Base-by-base conservation (phyloP, 1,140 invertebrate genomes). In the Neodiprion lecontei region DNA sequence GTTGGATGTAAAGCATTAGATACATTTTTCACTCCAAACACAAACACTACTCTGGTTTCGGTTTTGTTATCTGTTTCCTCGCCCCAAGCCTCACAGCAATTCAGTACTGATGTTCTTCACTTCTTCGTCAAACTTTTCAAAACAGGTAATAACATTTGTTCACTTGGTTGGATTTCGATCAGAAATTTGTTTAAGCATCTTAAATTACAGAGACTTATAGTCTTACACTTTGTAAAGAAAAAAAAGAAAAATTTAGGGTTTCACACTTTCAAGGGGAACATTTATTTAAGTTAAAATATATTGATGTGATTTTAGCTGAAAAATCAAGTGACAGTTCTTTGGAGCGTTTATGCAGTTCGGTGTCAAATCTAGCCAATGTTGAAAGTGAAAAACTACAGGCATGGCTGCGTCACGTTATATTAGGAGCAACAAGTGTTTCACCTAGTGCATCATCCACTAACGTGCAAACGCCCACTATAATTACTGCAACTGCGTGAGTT, bases 61-160 rank as follows among this genome's bases (percentile, higher is more conserved):
- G 89, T 97, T 17, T 85, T 97, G 11, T 86, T 97, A 21, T 93
- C 93, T 0, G 92, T 95, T 8, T 92, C 95, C 0, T 90, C 90
- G 66, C 91, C 92, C 0, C 91, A 92, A 75, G 86, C 94, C 40
- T 92, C 92, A 1, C 91, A 92, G 75, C 89, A 91, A 14, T 97
- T 96, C 83, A 92, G 93, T 5, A 93, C 93, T 14, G 91, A 93
- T 79, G 93, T 98, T 48, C 86, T 96, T 21, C 93, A 94, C 79
- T 95, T 96, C 79, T 94, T 96, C 80, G 95, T 94, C 79, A 93
- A 92, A 82, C 86, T 97, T 8, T 95, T 95, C 78, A 91, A 93
- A 85, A 89, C 92, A n/a, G 90, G 92, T 83, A 87, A 91, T 79
- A 89, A 40, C 28, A 40, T 40, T 40, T 40, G 28, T 40, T 40